These are phyloP conservation scores for Cepaea hortensis DNA, from an alignment of 2,888 invertebrate species.

Conservation along the genomic window DNA sequence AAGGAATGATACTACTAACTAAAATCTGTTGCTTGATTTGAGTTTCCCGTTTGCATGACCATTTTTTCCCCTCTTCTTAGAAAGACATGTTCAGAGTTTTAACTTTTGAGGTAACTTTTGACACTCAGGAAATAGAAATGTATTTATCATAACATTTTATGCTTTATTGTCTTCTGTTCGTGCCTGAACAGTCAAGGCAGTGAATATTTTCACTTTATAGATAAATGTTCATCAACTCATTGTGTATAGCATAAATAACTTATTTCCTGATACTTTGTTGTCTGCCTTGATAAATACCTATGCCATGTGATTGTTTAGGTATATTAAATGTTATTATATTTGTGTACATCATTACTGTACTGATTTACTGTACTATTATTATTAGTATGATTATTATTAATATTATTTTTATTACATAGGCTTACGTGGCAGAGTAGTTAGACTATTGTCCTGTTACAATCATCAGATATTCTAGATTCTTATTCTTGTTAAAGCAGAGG, in stretches of 20 bases:
- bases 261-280: neutral
- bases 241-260: constrained; percentile 29
- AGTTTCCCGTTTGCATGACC: neutral
- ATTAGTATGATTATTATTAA: too few species aligned
- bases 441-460: too few species aligned
- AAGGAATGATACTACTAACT: neutral
- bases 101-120: neutral
- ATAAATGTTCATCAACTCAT: neutral
- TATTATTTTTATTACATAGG: too few species aligned
- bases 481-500: too few species aligned
- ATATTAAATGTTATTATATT: too few species aligned
- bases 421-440: too few species aligned
- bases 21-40: neutral
- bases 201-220: neutral
- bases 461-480: too few species aligned
- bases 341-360: too few species aligned
- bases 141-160: neutral
- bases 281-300: neutral
- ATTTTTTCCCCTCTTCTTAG: neutral
- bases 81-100: neutral
- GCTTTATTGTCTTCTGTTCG: neutral
- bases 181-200: neutral
- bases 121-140: neutral
- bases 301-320: neutral
- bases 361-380: too few species aligned